These are phyloP conservation scores for Cistogaster globosa DNA, from an alignment of 2,888 invertebrate species.

Conservation along the genomic window DNA sequence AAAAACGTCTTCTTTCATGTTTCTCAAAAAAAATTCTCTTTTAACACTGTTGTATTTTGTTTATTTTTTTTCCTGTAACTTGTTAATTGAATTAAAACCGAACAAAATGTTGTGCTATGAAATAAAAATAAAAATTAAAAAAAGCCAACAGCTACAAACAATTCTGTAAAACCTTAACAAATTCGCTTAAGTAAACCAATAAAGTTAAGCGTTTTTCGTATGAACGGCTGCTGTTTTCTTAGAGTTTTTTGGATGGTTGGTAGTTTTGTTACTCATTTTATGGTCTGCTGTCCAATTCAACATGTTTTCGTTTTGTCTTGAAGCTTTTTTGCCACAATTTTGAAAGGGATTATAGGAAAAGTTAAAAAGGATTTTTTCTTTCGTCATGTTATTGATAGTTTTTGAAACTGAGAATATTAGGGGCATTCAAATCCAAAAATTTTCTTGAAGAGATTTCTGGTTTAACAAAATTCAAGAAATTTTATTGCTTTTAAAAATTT, in stretches of 20 bases:
- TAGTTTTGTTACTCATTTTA: constrained; percentile 32
- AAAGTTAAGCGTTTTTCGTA: constrained; percentile 15
- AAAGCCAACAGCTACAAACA: background rate
- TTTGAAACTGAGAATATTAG: background rate
- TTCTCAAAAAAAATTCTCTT: constrained; percentile 48
- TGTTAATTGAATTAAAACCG: constrained; percentile 67
- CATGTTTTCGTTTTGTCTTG: constrained; percentile 40
- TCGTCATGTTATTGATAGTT: background rate
- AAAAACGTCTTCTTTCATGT: constrained; percentile 10
- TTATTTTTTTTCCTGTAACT: constrained; percentile 35
- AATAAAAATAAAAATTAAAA: constrained; percentile 27
- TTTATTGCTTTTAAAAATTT: too few relatives aligned
- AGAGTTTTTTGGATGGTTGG: background rate
- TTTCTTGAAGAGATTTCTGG: background rate
- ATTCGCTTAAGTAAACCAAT: constrained; percentile 16
- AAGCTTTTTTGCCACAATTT: constrained; percentile 27
- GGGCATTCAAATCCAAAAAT: background rate
- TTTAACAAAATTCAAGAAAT: background rate
- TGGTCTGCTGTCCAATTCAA: constrained; percentile 15
- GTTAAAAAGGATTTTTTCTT: constrained; percentile 9
- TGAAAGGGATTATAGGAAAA: background rate
- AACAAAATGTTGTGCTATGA: constrained; percentile 12
- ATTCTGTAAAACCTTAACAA: constrained; percentile 1
- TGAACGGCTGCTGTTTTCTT: constrained; percentile 9
- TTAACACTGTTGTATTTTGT: background rate